Percentiles rank a stretch among this genome's conserved stretches.
phyloP scores from a whole-genome alignment of 2,888 invertebrate genomes.

The Eupsilia transversa region DNA sequence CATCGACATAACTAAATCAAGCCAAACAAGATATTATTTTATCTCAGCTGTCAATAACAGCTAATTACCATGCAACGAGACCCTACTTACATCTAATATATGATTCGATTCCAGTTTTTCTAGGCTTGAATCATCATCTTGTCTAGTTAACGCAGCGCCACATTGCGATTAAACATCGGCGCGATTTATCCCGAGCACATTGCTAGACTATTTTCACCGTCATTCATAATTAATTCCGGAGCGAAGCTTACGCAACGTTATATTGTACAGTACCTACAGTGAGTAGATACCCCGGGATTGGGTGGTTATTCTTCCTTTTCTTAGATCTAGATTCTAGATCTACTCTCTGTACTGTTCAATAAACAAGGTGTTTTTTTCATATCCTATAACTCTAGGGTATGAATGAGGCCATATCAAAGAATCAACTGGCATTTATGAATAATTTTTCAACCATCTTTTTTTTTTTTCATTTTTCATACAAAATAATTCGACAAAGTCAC shows the following conservation, averaged over 20 bases:
- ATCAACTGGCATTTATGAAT: too few relatives aligned
- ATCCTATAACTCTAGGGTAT: too few relatives aligned
- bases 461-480: too few relatives aligned
- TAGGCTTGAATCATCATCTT: slow-evolving; percentile 12
- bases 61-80: slow-evolving; percentile 17
- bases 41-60: not conserved
- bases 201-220: not conserved
- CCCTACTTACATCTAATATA: slow-evolving; percentile 13
- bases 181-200: not conserved
- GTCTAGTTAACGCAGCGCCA: not conserved
- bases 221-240: slow-evolving; percentile 2
- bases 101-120: slow-evolving; percentile 14
- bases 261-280: not conserved
- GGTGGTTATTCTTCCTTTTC: too few relatives aligned
- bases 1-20: slow-evolving; percentile 15
- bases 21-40: slow-evolving; percentile 16
- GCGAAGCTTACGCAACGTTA: not conserved
- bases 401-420: too few relatives aligned
- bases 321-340: too few relatives aligned
- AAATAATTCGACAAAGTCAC: too few relatives aligned
- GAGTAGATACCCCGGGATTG: too few relatives aligned
- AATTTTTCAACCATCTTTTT: too few relatives aligned
- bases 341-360: too few relatives aligned
- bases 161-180: slow-evolving; percentile 6
- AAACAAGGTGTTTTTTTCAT: too few relatives aligned